These are phyloP conservation scores for Corythornis cristatus DNA, from an alignment of 2,113 vertebrate species.

Conservation along the genomic window DNA sequence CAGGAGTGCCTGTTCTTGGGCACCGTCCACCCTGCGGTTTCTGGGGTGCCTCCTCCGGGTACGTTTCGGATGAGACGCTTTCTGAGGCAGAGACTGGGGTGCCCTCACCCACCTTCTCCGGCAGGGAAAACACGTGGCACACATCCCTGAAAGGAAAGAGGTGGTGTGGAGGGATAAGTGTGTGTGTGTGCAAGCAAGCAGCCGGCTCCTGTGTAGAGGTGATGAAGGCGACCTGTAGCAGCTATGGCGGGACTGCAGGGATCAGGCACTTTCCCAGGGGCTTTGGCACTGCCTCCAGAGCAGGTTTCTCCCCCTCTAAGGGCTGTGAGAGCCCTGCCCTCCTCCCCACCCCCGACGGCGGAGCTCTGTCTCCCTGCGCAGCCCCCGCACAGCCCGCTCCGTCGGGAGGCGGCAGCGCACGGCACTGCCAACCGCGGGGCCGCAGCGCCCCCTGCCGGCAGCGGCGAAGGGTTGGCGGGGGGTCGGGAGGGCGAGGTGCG, in stretches of 20 bases:
- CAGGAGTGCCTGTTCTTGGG: background rate
- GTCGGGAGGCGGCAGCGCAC: background rate
- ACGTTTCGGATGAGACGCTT: background rate
- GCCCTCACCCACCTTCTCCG: rapidly evolving
- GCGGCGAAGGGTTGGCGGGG: background rate
- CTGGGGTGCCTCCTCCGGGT: background rate
- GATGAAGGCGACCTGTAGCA: rapidly evolving
- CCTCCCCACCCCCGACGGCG: too few species aligned
- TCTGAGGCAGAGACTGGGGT: background rate
- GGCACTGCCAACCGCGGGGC: conserved; percentile 31
- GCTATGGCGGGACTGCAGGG: background rate
- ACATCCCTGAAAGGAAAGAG: background rate
- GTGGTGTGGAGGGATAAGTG: background rate
- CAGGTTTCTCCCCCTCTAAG: background rate
- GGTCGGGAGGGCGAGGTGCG: background rate
- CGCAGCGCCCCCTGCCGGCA: conserved; percentile 69
- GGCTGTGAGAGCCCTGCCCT: background rate
- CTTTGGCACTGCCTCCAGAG: background rate
- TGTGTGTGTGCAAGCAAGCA: background rate
- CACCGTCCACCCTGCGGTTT: background rate
- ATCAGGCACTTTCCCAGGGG: background rate
- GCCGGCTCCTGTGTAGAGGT: background rate
- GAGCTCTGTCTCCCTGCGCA: background rate
- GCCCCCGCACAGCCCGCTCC: background rate
- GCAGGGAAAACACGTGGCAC: background rate